Evolutionary conservation across 2,888 invertebrate species (phyloP).

Genomic region (Gnatocerus cornutus): DNA sequence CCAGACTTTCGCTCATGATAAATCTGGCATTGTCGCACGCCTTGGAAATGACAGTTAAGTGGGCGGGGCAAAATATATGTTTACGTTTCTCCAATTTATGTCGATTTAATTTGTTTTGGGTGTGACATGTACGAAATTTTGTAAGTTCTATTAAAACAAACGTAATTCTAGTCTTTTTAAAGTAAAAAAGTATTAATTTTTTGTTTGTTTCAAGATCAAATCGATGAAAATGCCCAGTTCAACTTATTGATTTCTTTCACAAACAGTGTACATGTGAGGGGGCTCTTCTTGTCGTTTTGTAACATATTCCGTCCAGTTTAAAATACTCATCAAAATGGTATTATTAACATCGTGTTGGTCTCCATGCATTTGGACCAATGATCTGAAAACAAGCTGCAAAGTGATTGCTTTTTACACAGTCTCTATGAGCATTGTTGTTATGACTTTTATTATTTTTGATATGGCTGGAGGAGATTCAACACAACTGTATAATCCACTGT

Average conservation of each 20-base stretch:
- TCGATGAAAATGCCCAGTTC: conserved; percentile 2
- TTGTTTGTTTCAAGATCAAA: conserved; percentile 4
- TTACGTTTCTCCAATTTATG: conserved; percentile 30
- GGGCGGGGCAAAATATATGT: conserved; percentile 21
- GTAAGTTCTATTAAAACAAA: not conserved
- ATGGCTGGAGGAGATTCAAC: conserved; percentile 91
- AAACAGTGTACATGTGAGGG: not conserved
- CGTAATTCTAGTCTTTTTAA: conserved; percentile 12
- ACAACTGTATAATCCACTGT: conserved; percentile 90
- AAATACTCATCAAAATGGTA: conserved; percentile 74
- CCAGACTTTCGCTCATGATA: no score
- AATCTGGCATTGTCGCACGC: conserved; percentile 6
- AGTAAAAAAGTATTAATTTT: not conserved
- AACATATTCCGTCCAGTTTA: conserved; percentile 2
- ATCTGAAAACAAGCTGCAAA: conserved; percentile 83
- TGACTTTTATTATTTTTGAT: conserved; percentile 84
- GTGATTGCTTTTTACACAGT: conserved; percentile 87
- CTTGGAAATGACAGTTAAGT: conserved; percentile 16
- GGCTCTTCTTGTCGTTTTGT: not conserved
- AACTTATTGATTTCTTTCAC: conserved; percentile 19
- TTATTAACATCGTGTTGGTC: conserved; percentile 88
- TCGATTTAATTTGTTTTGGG: conserved; percentile 35
- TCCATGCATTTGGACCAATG: conserved; percentile 89
- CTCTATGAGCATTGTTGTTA: conserved; percentile 82
- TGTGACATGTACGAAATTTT: conserved; percentile 18